phyloP scores from a whole-genome alignment of 2,113 vertebrate genomes.

The Lophotis ruficrista region DNA sequence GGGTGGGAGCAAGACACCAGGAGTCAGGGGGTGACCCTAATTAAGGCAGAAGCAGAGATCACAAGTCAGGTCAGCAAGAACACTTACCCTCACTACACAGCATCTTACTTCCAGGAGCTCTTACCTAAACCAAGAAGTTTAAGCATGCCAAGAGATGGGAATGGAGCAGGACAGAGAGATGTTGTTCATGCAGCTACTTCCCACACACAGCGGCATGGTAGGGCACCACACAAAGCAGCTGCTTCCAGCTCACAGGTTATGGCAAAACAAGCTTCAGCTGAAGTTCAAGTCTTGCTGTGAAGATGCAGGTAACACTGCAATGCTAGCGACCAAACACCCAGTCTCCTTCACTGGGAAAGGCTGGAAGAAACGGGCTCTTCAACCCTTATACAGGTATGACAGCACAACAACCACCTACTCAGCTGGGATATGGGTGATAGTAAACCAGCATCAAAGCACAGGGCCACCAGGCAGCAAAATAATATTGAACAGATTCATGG shows the following conservation, averaged over 20 bases:
- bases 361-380: neutral
- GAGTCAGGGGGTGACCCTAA: neutral
- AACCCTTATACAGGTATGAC: fast-evolving
- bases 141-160: neutral
- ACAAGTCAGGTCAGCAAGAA: neutral
- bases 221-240: neutral
- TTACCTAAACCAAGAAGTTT: neutral
- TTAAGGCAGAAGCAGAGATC: neutral
- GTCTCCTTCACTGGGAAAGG: fast-evolving
- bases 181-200: neutral
- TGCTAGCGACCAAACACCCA: too few species aligned
- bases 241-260: neutral
- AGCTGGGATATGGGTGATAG: neutral
- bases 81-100: neutral
- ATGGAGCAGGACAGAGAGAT: neutral
- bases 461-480: neutral
- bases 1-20: neutral
- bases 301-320: neutral
- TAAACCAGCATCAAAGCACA: neutral
- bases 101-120: neutral
- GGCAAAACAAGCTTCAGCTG: neutral
- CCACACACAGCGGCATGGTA: fast-evolving
- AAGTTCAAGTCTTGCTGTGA: neutral
- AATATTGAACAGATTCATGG: neutral
- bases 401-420: neutral